These are phyloP conservation scores for Brachyistius frenatus DNA, from an alignment of 2,113 vertebrate species.

Conservation along the genomic window DNA sequence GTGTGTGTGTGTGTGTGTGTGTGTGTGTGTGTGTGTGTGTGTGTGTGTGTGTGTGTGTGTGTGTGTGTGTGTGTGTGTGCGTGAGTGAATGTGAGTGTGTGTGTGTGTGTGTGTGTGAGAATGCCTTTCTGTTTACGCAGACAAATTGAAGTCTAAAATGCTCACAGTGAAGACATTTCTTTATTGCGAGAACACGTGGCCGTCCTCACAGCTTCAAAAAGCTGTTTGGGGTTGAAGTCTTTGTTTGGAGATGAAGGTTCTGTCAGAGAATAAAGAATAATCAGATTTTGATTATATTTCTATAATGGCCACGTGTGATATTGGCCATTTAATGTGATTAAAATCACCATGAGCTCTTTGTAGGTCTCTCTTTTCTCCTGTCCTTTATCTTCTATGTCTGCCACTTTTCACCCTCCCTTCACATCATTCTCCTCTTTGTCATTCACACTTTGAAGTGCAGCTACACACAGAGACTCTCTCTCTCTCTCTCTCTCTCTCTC, in stretches of 20 bases:
- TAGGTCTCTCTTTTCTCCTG: neutral
- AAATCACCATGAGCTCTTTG: conserved; percentile 23
- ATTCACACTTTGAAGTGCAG: conserved; percentile 71
- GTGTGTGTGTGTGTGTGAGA: neutral
- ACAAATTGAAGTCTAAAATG: neutral
- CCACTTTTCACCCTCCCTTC: conserved; percentile 37
- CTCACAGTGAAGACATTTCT: neutral
- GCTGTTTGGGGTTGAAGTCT: neutral
- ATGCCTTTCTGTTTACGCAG: neutral
- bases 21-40: conserved; percentile 13
- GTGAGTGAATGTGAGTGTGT: conserved; percentile 23
- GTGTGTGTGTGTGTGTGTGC: conserved; percentile 10
- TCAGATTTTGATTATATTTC: neutral
- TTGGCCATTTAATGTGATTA: conserved; percentile 28
- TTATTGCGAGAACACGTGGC: neutral
- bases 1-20: conserved; percentile 16
- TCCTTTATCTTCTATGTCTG: conserved; percentile 33
- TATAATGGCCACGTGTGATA: conserved; percentile 5
- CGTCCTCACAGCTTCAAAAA: neutral
- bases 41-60: conserved; percentile 9
- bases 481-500: conserved; percentile 49
- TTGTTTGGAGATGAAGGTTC: neutral
- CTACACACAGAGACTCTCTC: conserved; percentile 15
- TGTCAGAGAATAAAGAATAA: neutral
- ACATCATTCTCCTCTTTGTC: conserved; percentile 70